Conservation (phyloP, 2,797 vertebrate species). For the Furcifer pardalis region DNA sequence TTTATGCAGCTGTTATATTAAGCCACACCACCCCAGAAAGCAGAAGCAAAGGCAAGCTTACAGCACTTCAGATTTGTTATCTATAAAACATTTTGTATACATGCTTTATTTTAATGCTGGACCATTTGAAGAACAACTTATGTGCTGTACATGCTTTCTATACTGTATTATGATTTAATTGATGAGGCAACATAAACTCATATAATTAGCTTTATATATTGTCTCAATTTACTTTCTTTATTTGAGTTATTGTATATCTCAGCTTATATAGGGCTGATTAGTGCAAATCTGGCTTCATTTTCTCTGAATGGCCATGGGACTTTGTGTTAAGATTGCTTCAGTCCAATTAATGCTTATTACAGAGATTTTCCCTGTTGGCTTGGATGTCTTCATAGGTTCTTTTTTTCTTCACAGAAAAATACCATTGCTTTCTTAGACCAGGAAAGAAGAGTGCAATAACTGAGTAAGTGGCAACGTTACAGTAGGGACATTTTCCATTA, state of each 20-base stretch:
- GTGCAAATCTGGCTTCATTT: constrained; percentile 4
- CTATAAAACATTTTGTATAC: not conserved
- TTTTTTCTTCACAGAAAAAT: constrained; percentile 53
- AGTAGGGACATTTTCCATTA: constrained; percentile 72
- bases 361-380: not conserved
- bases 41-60: not conserved
- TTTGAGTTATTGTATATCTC: constrained; percentile 16
- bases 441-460: constrained; percentile 69
- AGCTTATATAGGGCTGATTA: constrained; percentile 17
- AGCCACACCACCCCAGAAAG: not conserved
- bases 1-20: not conserved
- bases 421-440: constrained; percentile 69
- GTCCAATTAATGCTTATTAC: constrained; percentile 23
- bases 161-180: not conserved
- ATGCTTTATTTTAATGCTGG: constrained; percentile 42
- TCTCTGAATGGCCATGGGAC: not conserved
- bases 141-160: not conserved
- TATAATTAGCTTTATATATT: constrained; percentile 22
- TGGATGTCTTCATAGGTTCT: constrained; percentile 54
- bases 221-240: not conserved
- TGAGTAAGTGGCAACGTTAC: constrained; percentile 61
- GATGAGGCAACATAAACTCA: constrained; percentile 3
- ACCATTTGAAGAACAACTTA: not conserved
- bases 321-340: not conserved
- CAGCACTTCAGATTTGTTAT: not conserved